Evolutionary conservation across 2,797 vertebrate species (phyloP).

Genomic region (Phaenicophaeus curvirostris): DNA sequence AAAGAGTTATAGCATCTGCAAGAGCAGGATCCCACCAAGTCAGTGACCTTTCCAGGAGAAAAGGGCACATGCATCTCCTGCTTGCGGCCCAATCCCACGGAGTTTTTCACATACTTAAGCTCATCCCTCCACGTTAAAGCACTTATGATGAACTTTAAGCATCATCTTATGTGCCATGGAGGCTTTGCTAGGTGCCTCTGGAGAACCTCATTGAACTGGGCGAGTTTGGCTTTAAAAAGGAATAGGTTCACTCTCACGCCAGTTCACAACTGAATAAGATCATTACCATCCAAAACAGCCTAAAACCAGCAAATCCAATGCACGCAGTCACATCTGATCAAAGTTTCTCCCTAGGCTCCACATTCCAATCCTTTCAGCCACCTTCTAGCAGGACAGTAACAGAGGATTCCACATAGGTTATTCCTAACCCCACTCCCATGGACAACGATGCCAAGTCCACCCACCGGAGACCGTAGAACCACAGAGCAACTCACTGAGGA

Average conservation of each 20-base stretch:
- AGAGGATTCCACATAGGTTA: background rate
- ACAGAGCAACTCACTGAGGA: fast-evolving
- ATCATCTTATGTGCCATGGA: fast-evolving
- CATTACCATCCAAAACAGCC: background rate
- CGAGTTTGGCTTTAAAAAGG: background rate
- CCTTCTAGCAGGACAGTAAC: fast-evolving
- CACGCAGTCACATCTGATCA: background rate
- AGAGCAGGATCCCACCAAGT: background rate
- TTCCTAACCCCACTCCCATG: background rate
- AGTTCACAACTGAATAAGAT: background rate
- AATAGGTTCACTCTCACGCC: fast-evolving
- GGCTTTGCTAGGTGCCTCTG: background rate
- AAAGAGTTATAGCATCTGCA: background rate
- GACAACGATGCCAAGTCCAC: background rate
- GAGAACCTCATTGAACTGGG: background rate
- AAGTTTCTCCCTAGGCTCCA: background rate
- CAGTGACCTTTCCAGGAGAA: background rate
- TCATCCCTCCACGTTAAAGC: background rate
- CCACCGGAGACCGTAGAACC: background rate
- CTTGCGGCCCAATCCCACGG: background rate
- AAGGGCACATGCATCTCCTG: background rate
- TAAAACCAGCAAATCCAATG: background rate
- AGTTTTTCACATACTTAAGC: background rate
- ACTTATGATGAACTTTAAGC: background rate
- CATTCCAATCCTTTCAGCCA: background rate